Percentiles rank a stretch among this genome's conserved stretches.
Conservation (phyloP, 2,797 vertebrate genomes). For the Sebastes paucispinis region DNA sequence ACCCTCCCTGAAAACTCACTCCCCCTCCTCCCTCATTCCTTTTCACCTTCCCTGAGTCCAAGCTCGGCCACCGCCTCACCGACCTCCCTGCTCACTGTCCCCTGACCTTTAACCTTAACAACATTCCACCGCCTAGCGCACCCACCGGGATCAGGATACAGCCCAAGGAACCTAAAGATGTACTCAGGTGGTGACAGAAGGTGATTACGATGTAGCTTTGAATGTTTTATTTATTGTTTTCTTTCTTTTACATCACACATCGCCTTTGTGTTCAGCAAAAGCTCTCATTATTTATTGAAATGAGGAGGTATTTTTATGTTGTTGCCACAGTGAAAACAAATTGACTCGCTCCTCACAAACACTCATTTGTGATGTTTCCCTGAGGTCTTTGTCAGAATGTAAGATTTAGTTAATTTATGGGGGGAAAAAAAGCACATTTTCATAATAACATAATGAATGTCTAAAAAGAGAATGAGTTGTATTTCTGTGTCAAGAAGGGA, state of each 20-base stretch:
- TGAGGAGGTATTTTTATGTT: conserved; percentile 55
- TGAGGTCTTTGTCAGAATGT: conserved; percentile 74
- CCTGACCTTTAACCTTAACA: conserved; percentile 50
- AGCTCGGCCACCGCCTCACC: conserved; percentile 24
- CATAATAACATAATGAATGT: conserved; percentile 73
- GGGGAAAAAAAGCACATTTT: conserved; percentile 80
- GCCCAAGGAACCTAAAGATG: conserved; percentile 82
- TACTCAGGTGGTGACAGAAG: conserved; percentile 89
- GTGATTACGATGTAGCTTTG: conserved; percentile 84
- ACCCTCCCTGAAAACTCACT: conserved; percentile 18
- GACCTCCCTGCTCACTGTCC: conserved; percentile 47
- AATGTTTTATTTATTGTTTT: conserved; percentile 75
- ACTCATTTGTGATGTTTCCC: conserved; percentile 52
- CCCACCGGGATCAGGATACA: conserved; percentile 69
- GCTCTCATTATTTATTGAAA: conserved; percentile 78
- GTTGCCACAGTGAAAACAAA: conserved; percentile 65
- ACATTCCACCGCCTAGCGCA: conserved; percentile 78
- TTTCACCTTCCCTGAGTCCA: conserved; percentile 33
- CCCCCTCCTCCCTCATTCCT: conserved; percentile 1
- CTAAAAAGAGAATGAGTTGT: conserved; percentile 63
- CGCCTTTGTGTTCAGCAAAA: conserved; percentile 81
- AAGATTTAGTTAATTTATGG: conserved; percentile 62
- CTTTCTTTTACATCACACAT: conserved; percentile 78
- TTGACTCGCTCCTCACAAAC: conserved; percentile 51
- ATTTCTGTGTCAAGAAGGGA: conserved; percentile 70